A percentile compares a stretch with the other conserved stretches of the same genome.
These are phyloP conservation scores for Thamnophis elegans DNA, from an alignment of 2,797 vertebrate genomes.

Conservation along the genomic window DNA sequence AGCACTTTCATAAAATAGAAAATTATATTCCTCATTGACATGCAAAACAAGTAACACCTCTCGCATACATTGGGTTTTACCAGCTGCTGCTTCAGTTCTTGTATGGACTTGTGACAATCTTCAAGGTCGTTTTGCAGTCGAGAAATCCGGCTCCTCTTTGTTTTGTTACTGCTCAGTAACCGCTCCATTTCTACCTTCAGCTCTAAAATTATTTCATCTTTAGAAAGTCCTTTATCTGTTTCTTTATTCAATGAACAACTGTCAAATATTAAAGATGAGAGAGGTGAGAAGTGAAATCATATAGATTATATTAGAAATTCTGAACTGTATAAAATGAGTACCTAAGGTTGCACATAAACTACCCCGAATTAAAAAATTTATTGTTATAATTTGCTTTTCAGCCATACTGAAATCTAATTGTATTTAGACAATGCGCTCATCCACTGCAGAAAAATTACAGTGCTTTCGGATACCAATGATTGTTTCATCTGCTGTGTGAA, in stretches of 20 bases:
- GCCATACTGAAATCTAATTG: not conserved
- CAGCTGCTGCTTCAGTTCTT: constrained; percentile 75
- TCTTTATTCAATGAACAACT: constrained; percentile 68
- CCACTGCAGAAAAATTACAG: not conserved
- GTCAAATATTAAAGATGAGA: constrained; percentile 4
- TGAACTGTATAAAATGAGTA: not conserved
- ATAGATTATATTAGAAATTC: not conserved
- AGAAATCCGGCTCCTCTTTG: constrained; percentile 82
- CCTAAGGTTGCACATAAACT: no score
- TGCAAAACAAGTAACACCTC: constrained; percentile 61
- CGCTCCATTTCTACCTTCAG: constrained; percentile 85
- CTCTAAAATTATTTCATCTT: constrained; percentile 79
- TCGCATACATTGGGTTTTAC: constrained; percentile 66
- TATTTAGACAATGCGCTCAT: no score
- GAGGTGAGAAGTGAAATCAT: constrained; percentile 13
- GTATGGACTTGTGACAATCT: constrained; percentile 63
- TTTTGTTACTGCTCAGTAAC: constrained; percentile 83
- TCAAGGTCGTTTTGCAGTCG: constrained; percentile 81
- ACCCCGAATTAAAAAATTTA: not conserved
- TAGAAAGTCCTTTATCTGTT: constrained; percentile 73
- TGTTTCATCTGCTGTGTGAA: not conserved
- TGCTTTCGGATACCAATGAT: not conserved
- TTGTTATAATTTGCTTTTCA: not conserved
- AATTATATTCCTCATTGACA: not conserved
- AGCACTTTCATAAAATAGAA: not conserved